phyloP scores from a whole-genome alignment of 1,140 invertebrate species.

The Drosophila tropicalis region DNA sequence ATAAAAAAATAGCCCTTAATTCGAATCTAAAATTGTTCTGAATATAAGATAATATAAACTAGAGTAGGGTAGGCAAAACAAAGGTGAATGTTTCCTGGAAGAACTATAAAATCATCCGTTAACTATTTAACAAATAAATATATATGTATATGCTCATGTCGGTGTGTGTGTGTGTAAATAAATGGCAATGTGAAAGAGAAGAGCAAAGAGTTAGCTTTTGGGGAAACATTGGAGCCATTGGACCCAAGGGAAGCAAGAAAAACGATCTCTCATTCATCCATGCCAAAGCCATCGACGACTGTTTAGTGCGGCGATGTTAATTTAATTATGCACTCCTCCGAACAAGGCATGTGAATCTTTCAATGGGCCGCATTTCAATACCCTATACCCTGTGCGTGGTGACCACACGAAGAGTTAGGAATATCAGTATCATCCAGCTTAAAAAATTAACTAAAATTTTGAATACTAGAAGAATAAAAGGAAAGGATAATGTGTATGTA shows the following conservation, averaged over 20 bases:
- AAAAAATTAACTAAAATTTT: too few species aligned
- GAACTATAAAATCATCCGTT: background rate
- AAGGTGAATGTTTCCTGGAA: background rate
- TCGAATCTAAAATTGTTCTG: too few species aligned
- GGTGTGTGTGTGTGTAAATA: background rate
- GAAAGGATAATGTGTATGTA: too few species aligned
- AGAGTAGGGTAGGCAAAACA: background rate
- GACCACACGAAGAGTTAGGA: background rate
- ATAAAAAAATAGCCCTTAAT: too few species aligned
- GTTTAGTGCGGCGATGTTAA: slow-evolving; percentile 64
- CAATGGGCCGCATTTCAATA: background rate
- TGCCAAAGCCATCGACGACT: slow-evolving; percentile 9
- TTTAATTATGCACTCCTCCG: slow-evolving; percentile 58
- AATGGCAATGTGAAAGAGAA: slow-evolving; percentile 6
- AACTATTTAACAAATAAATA: slow-evolving; percentile 4
- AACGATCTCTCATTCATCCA: slow-evolving; percentile 1
- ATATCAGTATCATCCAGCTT: background rate
- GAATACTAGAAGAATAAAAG: too few species aligned
- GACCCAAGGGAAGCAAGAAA: slow-evolving; percentile 1
- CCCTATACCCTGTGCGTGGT: background rate
- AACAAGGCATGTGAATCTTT: slow-evolving; percentile 13
- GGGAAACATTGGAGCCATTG: background rate
- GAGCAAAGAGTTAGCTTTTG: background rate
- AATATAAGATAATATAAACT: too few species aligned
- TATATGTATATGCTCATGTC: background rate